Conservation (phyloP, 1,140 invertebrate species). For the Pseudoatta argentina region DNA sequence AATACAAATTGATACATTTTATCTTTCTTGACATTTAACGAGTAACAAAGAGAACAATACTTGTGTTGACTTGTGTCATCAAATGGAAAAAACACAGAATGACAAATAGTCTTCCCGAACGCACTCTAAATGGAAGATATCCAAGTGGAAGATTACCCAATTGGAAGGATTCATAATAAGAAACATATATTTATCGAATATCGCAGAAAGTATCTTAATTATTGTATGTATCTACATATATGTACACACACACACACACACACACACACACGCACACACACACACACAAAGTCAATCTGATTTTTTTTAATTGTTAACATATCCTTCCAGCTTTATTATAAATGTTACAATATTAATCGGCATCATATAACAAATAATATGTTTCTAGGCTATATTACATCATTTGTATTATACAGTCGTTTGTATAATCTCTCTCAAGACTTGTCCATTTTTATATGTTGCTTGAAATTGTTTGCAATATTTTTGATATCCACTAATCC, state of each 20-base stretch:
- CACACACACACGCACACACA: no score
- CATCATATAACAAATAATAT: slow-evolving; percentile 24
- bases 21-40: no score
- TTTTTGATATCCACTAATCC: slow-evolving; percentile 86
- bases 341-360: not conserved
- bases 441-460: slow-evolving; percentile 80
- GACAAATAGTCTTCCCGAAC: no score
- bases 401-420: not conserved
- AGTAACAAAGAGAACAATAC: no score
- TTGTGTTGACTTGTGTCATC: no score
- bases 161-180: not conserved
- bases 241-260: no score
- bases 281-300: not conserved
- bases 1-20: no score
- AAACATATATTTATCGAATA: slow-evolving; percentile 11
- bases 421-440: slow-evolving; percentile 55
- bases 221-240: no score
- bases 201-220: not conserved
- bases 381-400: slow-evolving; percentile 10
- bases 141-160: no score
- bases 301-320: slow-evolving; percentile 10
- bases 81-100: no score
- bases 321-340: slow-evolving; percentile 21
- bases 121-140: no score
- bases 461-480: slow-evolving; percentile 87